These are phyloP conservation scores for Coleophora deauratella DNA, from an alignment of 2,888 invertebrate genomes.

Conservation along the genomic window DNA sequence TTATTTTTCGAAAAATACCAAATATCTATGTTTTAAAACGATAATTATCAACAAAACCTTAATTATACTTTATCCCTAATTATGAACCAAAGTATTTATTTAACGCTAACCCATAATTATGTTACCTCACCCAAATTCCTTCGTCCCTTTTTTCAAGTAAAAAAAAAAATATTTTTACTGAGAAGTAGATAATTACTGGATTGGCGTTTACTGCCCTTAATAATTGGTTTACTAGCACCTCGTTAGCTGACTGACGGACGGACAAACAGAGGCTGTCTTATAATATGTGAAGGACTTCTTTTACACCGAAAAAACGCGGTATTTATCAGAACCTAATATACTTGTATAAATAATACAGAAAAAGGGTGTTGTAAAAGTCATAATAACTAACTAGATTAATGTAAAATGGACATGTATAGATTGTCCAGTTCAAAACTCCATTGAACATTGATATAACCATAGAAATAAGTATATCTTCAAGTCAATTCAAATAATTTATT, in stretches of 20 bases:
- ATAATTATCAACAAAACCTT: background rate
- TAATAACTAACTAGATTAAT: no score
- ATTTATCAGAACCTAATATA: no score
- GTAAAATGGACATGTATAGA: no score
- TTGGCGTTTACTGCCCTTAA: constrained; percentile 35
- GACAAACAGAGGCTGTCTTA: constrained; percentile 19
- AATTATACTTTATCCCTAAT: background rate
- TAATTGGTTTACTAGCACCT: constrained; percentile 43
- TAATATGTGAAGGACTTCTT: no score
- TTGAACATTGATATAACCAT: no score
- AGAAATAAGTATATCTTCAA: no score
- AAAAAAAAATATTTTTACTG: constrained; percentile 7
- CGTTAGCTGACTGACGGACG: constrained; percentile 27
- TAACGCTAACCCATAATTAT: background rate
- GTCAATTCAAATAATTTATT: no score
- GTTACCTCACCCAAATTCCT: background rate
- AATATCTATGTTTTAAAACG: background rate
- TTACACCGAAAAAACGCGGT: no score
- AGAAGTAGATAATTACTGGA: constrained; percentile 18
- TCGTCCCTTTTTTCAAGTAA: no score
- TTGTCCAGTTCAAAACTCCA: no score
- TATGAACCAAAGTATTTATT: background rate
- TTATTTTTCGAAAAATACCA: constrained; percentile 3
- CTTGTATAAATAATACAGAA: no score
- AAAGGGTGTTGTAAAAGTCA: no score